These are phyloP conservation scores for Drosophila parvula DNA, from an alignment of 1,140 invertebrate genomes.

Conservation along the genomic window DNA sequence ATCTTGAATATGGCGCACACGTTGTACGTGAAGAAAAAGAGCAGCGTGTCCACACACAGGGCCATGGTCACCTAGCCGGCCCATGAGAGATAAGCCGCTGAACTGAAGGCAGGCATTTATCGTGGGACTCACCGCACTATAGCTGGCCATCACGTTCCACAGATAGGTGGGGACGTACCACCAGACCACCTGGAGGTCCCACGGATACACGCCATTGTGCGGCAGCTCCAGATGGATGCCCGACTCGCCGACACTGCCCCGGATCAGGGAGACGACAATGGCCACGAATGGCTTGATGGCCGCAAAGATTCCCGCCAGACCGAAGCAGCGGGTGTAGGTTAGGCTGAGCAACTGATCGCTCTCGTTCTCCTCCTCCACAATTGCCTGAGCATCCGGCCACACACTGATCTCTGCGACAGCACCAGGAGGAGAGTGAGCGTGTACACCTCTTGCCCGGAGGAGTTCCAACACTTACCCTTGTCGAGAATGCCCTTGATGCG, in stretches of 20 bases:
- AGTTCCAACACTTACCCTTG: constrained; percentile 33
- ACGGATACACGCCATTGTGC: constrained; percentile 55
- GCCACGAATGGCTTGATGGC: constrained; percentile 58
- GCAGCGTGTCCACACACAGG: constrained; percentile 63
- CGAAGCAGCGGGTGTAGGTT: constrained; percentile 57
- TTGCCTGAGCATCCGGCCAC: constrained; percentile 31
- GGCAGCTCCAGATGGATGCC: constrained; percentile 53
- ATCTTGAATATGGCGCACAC: constrained; percentile 71
- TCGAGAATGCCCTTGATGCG: constrained; percentile 54
- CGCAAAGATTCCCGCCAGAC: constrained; percentile 52
- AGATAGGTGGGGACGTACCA: constrained; percentile 61
- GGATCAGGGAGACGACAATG: constrained; percentile 36
- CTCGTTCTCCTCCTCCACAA: constrained; percentile 59
- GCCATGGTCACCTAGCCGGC: constrained; percentile 43
- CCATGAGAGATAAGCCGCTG: not conserved
- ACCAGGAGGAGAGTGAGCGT: not conserved
- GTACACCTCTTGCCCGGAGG: not conserved
- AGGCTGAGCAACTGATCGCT: constrained; percentile 60
- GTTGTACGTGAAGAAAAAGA: constrained; percentile 68
- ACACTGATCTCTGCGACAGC: constrained; percentile 35
- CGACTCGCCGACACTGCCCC: constrained; percentile 11
- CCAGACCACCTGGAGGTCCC: constrained; percentile 30
- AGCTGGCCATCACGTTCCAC: constrained; percentile 65
- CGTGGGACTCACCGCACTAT: constrained; percentile 45
- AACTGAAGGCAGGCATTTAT: not conserved